Evolutionary conservation across 2,113 vertebrate genomes (phyloP).

Genomic region (Stercorarius parasiticus): DNA sequence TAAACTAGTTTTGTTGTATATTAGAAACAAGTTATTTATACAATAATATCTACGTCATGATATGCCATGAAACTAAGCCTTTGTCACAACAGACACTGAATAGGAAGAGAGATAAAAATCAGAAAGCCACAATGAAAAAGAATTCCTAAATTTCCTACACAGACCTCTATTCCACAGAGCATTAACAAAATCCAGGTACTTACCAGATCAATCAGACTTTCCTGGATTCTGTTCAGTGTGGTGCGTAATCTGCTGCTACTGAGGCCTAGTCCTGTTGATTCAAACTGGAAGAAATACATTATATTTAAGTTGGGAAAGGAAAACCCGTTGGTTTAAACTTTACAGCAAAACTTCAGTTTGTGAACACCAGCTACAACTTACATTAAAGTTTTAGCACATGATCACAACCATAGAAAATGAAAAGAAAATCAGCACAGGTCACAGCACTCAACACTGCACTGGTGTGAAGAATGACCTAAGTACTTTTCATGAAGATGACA

Average conservation of each 20-base stretch:
- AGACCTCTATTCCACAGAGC: neutral
- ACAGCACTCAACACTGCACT: neutral
- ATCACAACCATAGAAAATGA: neutral
- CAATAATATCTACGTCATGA: neutral
- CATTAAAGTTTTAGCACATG: neutral
- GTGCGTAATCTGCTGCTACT: conserved; percentile 96
- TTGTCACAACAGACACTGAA: neutral
- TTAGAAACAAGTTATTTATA: neutral
- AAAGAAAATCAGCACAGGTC: neutral
- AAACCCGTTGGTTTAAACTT: neutral
- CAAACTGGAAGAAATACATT: conserved; percentile 82
- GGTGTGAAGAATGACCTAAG: neutral
- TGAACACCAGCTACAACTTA: neutral
- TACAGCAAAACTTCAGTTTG: neutral
- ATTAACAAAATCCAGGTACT: conserved; percentile 55
- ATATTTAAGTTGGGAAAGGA: neutral
- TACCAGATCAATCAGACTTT: conserved; percentile 95
- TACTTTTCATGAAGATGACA: conserved; percentile 21
- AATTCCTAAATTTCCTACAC: neutral
- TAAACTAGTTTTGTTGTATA: neutral
- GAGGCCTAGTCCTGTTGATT: conserved; percentile 92
- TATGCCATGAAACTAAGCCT: neutral
- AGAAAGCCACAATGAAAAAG: neutral
- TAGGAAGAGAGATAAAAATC: neutral
- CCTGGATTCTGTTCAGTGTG: conserved; percentile 95